Conservation (phyloP, 2,888 invertebrate genomes). For the Malachius bipustulatus region DNA sequence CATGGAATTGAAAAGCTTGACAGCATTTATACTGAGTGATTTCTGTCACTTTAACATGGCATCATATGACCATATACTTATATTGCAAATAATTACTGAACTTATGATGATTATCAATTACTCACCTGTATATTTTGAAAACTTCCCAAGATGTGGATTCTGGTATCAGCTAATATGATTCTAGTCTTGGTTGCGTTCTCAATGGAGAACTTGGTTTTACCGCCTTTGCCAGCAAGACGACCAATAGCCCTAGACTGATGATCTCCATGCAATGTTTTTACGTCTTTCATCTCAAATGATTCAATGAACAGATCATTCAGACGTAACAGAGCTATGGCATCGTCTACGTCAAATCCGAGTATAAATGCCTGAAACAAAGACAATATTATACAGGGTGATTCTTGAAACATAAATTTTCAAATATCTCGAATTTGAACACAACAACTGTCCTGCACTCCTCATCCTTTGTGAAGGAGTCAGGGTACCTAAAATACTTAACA, state of each 20-base stretch:
- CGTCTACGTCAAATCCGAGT: conserved; percentile 93
- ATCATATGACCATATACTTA: too few relatives aligned
- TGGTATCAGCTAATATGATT: conserved; percentile 91
- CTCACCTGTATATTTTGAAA: conserved; percentile 96
- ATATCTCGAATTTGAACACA: too few relatives aligned
- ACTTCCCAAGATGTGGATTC: conserved; percentile 94
- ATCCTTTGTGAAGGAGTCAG: too few relatives aligned
- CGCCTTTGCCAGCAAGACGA: conserved; percentile 94
- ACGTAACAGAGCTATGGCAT: conserved; percentile 85
- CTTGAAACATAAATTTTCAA: too few relatives aligned
- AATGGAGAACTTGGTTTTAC: conserved; percentile 93
- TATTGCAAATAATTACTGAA: too few relatives aligned
- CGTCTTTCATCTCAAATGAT: conserved; percentile 93
- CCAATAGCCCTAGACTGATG: conserved; percentile 93
- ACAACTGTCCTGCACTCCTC: too few relatives aligned
- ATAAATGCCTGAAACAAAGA: conserved; percentile 76
- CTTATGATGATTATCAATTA: too few relatives aligned
- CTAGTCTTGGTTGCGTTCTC: conserved; percentile 98
- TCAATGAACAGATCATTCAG: conserved; percentile 96
- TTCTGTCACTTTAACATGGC: too few relatives aligned
- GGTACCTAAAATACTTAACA: too few relatives aligned
- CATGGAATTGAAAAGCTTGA: too few relatives aligned
- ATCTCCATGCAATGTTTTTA: conserved; percentile 89
- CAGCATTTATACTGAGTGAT: too few relatives aligned
- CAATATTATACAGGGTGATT: too few relatives aligned